Base-by-base conservation (phyloP, 2,888 invertebrate genomes). In the Stegana nigrithorax region DNA sequence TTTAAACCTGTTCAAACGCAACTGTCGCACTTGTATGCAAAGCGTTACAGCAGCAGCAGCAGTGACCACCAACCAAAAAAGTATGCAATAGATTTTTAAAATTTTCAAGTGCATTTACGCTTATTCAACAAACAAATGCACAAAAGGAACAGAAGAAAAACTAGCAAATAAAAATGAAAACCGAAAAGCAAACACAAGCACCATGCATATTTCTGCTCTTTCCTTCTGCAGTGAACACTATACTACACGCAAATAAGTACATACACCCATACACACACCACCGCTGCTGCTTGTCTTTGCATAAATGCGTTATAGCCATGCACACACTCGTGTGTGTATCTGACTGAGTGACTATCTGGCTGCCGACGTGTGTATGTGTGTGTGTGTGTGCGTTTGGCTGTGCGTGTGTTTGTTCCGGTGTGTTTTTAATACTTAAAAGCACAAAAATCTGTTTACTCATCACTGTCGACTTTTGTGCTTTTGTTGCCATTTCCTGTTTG, bases 291-390 rank as follows among this genome's bases (percentile, higher is more conserved):
- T n/a, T n/a, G n/a, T n/a, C n/a, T n/a, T n/a, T n/a, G n/a, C n/a
- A n/a, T n/a, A n/a, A n/a, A n/a, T n/a, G n/a, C n/a, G n/a, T n/a
- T n/a, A n/a, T n/a, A n/a, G n/a, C n/a, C n/a, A n/a, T n/a, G n/a
- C n/a, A n/a, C n/a, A n/a, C n/a, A n/a, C n/a, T n/a, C n/a, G n/a
- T n/a, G n/a, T n/a, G n/a, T n/a, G n/a, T n/a, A n/a, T n/a, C n/a
- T n/a, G n/a, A n/a, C n/a, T n/a, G n/a, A n/a, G n/a, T n/a, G n/a
- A n/a, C n/a, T n/a, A n/a, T n/a, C n/a, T n/a, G n/a, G n/a, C n/a
- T 55, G 47, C 27, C 60, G n/a, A 57, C 57, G 60, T 57, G 57
- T 25, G 39, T 53, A 60, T 42, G 42, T 23, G 42, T 8, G 14
- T 59, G 17, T 45, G 21, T 26, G 12, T 4, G 21, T 55, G 36